Conservation (phyloP, 2,797 vertebrate genomes). For the Chelon labrosus region DNA sequence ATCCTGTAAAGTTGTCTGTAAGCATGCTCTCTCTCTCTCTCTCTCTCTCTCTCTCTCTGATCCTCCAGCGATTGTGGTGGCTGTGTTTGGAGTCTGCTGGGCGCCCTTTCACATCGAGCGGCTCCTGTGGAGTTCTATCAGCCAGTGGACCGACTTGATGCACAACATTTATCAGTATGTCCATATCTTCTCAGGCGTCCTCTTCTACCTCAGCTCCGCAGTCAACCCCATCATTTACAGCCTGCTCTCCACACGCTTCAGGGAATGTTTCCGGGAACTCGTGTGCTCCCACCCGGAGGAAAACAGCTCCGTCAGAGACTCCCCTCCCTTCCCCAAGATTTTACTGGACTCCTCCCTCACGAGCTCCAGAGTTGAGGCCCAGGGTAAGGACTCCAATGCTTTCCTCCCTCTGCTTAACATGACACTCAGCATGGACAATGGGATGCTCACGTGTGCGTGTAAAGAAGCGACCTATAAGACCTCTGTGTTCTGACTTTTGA, state of each 20-base stretch:
- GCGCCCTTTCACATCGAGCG: slow-evolving; percentile 88
- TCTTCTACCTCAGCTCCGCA: slow-evolving; percentile 88
- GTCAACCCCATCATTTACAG: slow-evolving; percentile 89
- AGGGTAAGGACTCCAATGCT: slow-evolving; percentile 43
- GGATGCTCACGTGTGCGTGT: slow-evolving; percentile 39
- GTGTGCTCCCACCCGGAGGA: slow-evolving; percentile 74
- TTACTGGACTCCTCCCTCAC: slow-evolving; percentile 60
- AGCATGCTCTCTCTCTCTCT: slow-evolving; percentile 30
- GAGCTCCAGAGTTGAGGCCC: slow-evolving; percentile 34
- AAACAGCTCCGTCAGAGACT: slow-evolving; percentile 71
- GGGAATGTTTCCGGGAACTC: slow-evolving; percentile 84
- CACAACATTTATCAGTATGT: slow-evolving; percentile 85
- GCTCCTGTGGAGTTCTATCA: slow-evolving; percentile 87
- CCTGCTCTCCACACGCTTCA: slow-evolving; percentile 86
- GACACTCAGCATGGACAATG: slow-evolving; percentile 50
- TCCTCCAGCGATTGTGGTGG: slow-evolving; percentile 83
- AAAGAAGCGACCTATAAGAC: slow-evolving; percentile 51
- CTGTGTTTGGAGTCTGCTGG: slow-evolving; percentile 88
- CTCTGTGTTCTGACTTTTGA: slow-evolving; percentile 60
- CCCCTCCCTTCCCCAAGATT: slow-evolving; percentile 71
- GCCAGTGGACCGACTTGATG: slow-evolving; percentile 87
- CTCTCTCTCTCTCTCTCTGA: slow-evolving; percentile 32
- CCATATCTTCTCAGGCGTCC: slow-evolving; percentile 85
- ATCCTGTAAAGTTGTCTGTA: not conserved
- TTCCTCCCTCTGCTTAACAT: slow-evolving; percentile 58